Evolutionary conservation across 1,140 invertebrate genomes (phyloP).

Genomic region (Drosophila guanche): DNA sequence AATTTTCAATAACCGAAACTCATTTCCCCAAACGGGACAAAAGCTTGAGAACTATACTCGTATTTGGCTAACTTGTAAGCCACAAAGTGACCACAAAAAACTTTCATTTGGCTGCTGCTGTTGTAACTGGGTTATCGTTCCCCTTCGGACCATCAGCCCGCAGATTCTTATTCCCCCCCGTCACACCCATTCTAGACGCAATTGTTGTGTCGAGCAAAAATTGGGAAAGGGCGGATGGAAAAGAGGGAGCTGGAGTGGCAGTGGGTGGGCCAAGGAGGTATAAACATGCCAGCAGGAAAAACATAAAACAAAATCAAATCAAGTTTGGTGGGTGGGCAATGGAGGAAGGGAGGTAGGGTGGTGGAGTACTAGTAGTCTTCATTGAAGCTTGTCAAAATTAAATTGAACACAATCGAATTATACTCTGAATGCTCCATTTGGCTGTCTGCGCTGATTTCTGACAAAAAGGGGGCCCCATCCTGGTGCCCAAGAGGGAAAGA

Average conservation of each 20-base stretch:
- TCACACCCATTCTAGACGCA: conserved; percentile 33
- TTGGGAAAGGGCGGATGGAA: conserved; percentile 31
- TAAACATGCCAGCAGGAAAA: conserved; percentile 62
- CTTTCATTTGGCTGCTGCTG: conserved; percentile 34
- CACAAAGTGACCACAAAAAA: conserved; percentile 72
- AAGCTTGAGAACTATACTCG: conserved; percentile 33
- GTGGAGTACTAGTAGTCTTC: conserved; percentile 37
- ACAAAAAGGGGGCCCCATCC: neutral
- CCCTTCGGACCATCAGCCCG: conserved; percentile 14
- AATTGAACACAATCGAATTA: conserved; percentile 84
- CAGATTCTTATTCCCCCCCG: neutral
- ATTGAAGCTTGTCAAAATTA: conserved; percentile 83
- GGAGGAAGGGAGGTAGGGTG: conserved; percentile 6
- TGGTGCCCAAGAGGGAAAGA: neutral
- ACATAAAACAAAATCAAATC: conserved; percentile 82
- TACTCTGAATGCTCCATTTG: conserved; percentile 78
- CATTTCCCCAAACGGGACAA: neutral
- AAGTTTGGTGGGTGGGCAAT: conserved; percentile 45
- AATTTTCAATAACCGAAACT: conserved; percentile 9
- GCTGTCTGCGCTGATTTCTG: conserved; percentile 45
- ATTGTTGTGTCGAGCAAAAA: conserved; percentile 52
- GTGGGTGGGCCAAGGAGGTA: conserved; percentile 10
- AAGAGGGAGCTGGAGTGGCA: conserved; percentile 12
- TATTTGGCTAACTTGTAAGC: conserved; percentile 42
- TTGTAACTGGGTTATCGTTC: conserved; percentile 12